These are phyloP conservation scores for Catagonus wagneri DNA, from an alignment of 2,113 vertebrate genomes.

Conservation along the genomic window DNA sequence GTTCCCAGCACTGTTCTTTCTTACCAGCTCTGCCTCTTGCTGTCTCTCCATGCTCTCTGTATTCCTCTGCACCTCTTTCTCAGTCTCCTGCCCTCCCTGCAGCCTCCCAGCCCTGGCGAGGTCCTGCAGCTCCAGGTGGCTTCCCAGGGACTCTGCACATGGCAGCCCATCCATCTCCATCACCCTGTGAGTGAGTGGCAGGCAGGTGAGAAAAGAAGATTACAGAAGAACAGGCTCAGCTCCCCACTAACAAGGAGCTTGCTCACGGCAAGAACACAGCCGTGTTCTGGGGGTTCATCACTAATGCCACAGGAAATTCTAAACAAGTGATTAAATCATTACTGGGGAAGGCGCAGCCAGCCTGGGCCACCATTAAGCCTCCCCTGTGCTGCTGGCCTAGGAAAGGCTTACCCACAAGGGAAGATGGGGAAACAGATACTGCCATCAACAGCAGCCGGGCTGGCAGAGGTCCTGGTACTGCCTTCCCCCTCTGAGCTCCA, in stretches of 20 bases:
- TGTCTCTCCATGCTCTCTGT: not conserved
- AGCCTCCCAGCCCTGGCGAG: not conserved
- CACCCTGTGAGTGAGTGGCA: conserved; percentile 52
- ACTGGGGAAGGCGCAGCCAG: not conserved
- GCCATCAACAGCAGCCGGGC: not conserved
- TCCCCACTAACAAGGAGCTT: conserved; percentile 58
- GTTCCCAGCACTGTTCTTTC: not conserved
- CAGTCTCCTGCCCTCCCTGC: not conserved
- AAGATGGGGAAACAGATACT: not conserved
- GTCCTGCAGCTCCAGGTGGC: conserved; percentile 42
- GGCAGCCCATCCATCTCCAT: conserved; percentile 58
- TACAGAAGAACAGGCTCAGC: conserved; percentile 58
- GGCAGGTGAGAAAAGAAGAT: conserved; percentile 73
- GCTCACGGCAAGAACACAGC: conserved; percentile 38
- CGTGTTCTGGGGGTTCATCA: conserved; percentile 73
- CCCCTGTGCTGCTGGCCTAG: not conserved
- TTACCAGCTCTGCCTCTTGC: not conserved
- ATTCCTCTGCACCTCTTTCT: not conserved
- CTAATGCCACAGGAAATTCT: conserved; percentile 81
- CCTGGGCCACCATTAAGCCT: conserved; percentile 27
- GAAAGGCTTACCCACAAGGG: conserved; percentile 10
- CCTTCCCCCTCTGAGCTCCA: not conserved
- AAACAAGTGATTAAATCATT: conserved; percentile 79
- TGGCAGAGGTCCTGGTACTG: not conserved
- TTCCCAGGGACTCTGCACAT: conserved; percentile 29